Conservation (phyloP, 2,888 invertebrate genomes). For the Phyto melanocephala region DNA sequence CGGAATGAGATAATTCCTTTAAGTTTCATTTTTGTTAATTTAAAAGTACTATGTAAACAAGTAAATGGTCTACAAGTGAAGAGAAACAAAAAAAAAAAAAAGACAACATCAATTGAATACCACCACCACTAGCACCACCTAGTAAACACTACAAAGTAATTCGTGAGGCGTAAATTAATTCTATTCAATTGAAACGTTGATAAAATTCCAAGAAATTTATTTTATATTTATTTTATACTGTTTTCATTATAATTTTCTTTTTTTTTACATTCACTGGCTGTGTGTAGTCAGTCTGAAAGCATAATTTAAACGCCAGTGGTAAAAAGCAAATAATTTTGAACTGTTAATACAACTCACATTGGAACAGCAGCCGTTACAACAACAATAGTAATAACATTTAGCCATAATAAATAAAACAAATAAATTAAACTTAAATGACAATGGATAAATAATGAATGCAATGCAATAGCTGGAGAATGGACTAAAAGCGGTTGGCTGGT, state of each 20-base stretch:
- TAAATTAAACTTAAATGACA: background rate
- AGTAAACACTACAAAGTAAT: conserved; percentile 55
- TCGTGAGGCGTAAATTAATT: conserved; percentile 78
- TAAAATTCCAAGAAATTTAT: conserved; percentile 72
- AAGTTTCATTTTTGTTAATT: too few relatives aligned
- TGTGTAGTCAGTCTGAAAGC: background rate
- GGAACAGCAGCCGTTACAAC: background rate
- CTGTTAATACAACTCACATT: background rate
- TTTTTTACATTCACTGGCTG: conserved; percentile 33
- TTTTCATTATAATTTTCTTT: background rate
- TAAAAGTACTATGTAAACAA: conserved; percentile 31
- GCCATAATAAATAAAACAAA: conserved; percentile 14
- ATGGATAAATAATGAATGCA: conserved; percentile 32
- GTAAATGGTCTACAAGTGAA: background rate
- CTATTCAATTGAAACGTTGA: conserved; percentile 70
- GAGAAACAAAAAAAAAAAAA: background rate
- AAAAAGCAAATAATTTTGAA: conserved; percentile 29
- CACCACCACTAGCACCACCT: background rate
- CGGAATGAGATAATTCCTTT: too few relatives aligned
- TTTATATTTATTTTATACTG: background rate
- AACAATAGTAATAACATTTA: background rate
- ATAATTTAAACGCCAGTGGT: conserved; percentile 45
- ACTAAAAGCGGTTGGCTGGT: conserved; percentile 1
- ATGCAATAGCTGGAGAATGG: background rate
- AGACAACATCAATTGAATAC: background rate